Evolutionary conservation across 1,140 invertebrate genomes (phyloP).

Genomic region (Hylyphantes graminicola): DNA sequence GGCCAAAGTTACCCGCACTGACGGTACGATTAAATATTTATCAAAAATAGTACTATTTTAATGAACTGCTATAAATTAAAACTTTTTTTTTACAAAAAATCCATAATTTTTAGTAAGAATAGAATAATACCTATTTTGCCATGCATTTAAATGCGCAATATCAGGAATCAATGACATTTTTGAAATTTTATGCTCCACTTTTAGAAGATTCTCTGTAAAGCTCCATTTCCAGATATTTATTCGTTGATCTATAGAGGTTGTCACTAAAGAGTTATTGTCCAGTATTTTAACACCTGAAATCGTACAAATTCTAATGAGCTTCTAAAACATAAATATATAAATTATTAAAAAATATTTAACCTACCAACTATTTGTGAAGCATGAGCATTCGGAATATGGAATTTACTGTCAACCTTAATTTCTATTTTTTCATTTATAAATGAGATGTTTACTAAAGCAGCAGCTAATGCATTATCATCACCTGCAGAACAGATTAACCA

Average conservation of each 20-base stretch:
- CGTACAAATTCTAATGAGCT: not conserved
- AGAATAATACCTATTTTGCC: conserved; percentile 14
- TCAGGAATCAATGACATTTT: conserved; percentile 53
- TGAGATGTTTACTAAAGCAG: conserved; percentile 15
- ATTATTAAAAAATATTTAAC: not conserved
- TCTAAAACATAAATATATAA: not conserved
- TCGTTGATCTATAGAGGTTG: conserved; percentile 55
- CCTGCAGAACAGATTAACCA: conserved; percentile 53
- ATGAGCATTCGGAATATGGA: conserved; percentile 24
- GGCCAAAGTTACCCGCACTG: too few species aligned
- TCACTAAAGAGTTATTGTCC: conserved; percentile 17
- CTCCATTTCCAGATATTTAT: conserved; percentile 37
- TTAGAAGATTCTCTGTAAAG: not conserved
- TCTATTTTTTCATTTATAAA: not conserved
- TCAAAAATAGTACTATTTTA: too few species aligned
- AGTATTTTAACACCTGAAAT: conserved; percentile 13
- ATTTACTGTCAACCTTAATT: not conserved
- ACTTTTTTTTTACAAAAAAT: not conserved
- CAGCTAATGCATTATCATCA: conserved; percentile 50
- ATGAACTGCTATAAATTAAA: too few species aligned
- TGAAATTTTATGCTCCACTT: not conserved
- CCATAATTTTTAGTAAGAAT: not conserved
- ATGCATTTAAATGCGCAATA: conserved; percentile 54
- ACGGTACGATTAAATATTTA: too few species aligned
- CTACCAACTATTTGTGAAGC: conserved; percentile 59